These are phyloP conservation scores for Gobionotothen gibberifrons DNA, from an alignment of 2,797 vertebrate genomes.

Conservation along the genomic window DNA sequence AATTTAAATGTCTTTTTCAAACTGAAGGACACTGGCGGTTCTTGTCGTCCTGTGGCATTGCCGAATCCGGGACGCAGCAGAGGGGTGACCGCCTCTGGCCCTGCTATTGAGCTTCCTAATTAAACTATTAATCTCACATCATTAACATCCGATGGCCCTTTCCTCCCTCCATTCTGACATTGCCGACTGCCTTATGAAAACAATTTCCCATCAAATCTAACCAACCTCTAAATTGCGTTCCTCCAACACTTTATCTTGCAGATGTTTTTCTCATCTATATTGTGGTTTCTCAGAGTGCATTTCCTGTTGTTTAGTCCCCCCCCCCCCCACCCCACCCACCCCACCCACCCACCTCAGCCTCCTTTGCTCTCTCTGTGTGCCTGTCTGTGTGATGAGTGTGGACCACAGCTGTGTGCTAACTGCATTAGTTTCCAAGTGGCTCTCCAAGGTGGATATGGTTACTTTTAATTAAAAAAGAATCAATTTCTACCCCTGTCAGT, in stretches of 20 bases:
- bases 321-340: not conserved
- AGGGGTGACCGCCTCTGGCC: slow-evolving; percentile 73
- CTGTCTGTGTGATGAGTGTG: slow-evolving; percentile 51
- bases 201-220: slow-evolving; percentile 49
- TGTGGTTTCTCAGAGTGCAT: slow-evolving; percentile 20
- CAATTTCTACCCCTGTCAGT: slow-evolving; percentile 79
- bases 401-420: slow-evolving; percentile 81
- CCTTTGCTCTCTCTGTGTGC: slow-evolving; percentile 1
- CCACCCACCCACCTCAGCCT: slow-evolving; percentile 7
- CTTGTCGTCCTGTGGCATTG: slow-evolving; percentile 56
- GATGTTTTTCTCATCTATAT: slow-evolving; percentile 19
- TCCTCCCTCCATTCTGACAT: slow-evolving; percentile 68
- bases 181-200: slow-evolving; percentile 62
- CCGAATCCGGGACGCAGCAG: slow-evolving; percentile 63
- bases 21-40: slow-evolving; percentile 68
- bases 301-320: slow-evolving; percentile 34
- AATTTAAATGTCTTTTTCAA: slow-evolving; percentile 46
- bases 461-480: slow-evolving; percentile 87
- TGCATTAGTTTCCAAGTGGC: slow-evolving; percentile 77
- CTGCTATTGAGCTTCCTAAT: slow-evolving; percentile 75
- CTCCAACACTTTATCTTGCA: slow-evolving; percentile 29
- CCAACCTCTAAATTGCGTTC: slow-evolving; percentile 31
- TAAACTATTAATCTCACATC: slow-evolving; percentile 85
- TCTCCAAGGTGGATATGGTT: slow-evolving; percentile 81
- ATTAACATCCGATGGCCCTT: slow-evolving; percentile 79